phyloP scores from a whole-genome alignment of 2,888 invertebrate species.

The Eupsilia transversa region DNA sequence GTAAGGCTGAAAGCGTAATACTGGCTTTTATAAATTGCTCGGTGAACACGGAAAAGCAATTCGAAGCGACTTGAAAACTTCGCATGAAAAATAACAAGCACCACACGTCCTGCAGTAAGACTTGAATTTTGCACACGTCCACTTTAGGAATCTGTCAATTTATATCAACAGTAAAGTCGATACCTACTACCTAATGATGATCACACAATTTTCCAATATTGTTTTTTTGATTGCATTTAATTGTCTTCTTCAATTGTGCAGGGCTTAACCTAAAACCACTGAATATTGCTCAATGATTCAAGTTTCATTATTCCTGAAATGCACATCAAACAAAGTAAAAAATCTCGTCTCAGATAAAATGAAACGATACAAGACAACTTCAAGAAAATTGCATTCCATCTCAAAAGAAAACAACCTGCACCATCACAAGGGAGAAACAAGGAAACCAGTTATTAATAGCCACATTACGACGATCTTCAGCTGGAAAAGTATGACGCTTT shows the following conservation, averaged over 20 bases:
- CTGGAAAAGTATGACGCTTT: slow-evolving; percentile 33
- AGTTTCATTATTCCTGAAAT: background rate
- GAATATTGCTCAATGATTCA: too few relatives aligned
- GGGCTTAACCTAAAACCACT: background rate
- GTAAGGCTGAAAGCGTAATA: slow-evolving; percentile 42
- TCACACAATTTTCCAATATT: background rate
- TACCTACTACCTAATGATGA: too few relatives aligned
- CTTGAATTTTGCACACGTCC: slow-evolving; percentile 10
- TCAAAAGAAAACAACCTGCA: slow-evolving; percentile 42
- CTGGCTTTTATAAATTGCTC: slow-evolving; percentile 47
- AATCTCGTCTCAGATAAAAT: slow-evolving; percentile 24
- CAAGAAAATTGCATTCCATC: slow-evolving; percentile 44
- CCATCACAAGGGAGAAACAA: slow-evolving; percentile 25
- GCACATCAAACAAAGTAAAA: slow-evolving; percentile 25
- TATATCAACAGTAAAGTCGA: background rate
- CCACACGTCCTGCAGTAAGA: background rate
- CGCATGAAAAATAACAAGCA: slow-evolving; percentile 22
- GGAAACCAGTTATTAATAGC: slow-evolving; percentile 51
- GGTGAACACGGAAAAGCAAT: slow-evolving; percentile 54
- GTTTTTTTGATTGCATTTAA: background rate
- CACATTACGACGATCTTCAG: slow-evolving; percentile 34
- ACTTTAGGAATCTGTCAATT: background rate
- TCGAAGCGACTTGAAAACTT: slow-evolving; percentile 32
- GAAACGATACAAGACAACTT: slow-evolving; percentile 9
- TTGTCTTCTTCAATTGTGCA: background rate